Percentiles rank a stretch among this genome's conserved stretches.
Evolutionary conservation across 2,797 vertebrate genomes (phyloP).

Genomic region (Danio albolineatus): DNA sequence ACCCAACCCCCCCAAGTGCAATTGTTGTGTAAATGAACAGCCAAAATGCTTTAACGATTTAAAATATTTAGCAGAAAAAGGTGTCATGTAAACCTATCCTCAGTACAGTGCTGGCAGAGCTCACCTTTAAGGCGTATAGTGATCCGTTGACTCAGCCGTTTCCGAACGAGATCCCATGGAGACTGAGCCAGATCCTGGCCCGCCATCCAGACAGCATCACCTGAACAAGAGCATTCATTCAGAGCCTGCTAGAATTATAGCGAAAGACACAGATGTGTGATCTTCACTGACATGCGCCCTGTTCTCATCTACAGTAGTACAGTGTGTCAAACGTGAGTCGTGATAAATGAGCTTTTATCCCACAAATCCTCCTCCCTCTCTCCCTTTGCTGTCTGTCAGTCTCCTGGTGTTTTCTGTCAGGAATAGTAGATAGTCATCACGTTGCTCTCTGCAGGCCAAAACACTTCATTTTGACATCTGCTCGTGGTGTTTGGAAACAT

Average conservation of each 20-base stretch:
- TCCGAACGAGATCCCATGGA: slow-evolving; percentile 92
- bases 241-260: not conserved
- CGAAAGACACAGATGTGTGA: slow-evolving; percentile 39
- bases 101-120: not conserved
- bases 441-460: slow-evolving; percentile 49
- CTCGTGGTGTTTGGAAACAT: slow-evolving; percentile 35
- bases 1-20: no score
- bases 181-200: slow-evolving; percentile 83
- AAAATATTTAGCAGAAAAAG: no score
- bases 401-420: slow-evolving; percentile 24
- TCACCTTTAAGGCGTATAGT: slow-evolving; percentile 80
- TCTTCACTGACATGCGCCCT: slow-evolving; percentile 21
- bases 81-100: no score
- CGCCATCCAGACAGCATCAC: slow-evolving; percentile 83
- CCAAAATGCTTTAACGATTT: no score
- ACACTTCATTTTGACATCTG: slow-evolving; percentile 41
- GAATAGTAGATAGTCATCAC: slow-evolving; percentile 46
- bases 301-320: slow-evolving; percentile 30
- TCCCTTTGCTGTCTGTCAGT: slow-evolving; percentile 26
- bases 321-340: slow-evolving; percentile 51
- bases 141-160: slow-evolving; percentile 83
- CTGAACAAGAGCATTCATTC: slow-evolving; percentile 69
- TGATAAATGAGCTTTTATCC: slow-evolving; percentile 47
- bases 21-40: no score
- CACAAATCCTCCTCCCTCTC: slow-evolving; percentile 19